A percentile compares a stretch with the other conserved stretches of the same genome.
These are phyloP conservation scores for Acrocera orbiculus DNA, from an alignment of 2,888 invertebrate species.

Conservation along the genomic window DNA sequence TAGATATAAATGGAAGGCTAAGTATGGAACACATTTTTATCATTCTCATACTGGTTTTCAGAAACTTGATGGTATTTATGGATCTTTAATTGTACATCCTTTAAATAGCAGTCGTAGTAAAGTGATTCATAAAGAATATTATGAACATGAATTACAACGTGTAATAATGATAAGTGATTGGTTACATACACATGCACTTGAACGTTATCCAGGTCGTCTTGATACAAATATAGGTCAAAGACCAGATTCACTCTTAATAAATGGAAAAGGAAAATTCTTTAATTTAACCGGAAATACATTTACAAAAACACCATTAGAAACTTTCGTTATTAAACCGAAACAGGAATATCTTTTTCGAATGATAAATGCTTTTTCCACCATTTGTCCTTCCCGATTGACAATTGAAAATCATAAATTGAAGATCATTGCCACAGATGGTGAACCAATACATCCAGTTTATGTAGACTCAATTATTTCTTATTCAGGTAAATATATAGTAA, in stretches of 20 bases:
- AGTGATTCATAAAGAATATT: conserved; percentile 76
- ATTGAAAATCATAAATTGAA: conserved; percentile 72
- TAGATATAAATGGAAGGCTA: conserved; percentile 74
- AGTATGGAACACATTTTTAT: conserved; percentile 84
- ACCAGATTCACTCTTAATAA: conserved; percentile 71
- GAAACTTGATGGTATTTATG: conserved; percentile 73
- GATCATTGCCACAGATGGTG: conserved; percentile 74
- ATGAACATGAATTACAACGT: conserved; percentile 78
- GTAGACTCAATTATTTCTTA: conserved; percentile 80
- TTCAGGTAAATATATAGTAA: conserved; percentile 47
- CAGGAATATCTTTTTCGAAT: conserved; percentile 75
- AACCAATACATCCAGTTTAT: conserved; percentile 72
- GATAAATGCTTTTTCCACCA: conserved; percentile 79
- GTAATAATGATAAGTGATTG: conserved; percentile 74
- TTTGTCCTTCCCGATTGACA: conserved; percentile 78
- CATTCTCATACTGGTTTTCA: conserved; percentile 81
- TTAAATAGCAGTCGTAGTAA: conserved; percentile 64
- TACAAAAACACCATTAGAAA: conserved; percentile 76
- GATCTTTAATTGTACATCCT: conserved; percentile 69
- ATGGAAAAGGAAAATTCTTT: conserved; percentile 81
- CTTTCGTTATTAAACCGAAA: conserved; percentile 74
- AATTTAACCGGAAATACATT: conserved; percentile 80
- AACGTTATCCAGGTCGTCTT: conserved; percentile 65
- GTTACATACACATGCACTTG: conserved; percentile 75
- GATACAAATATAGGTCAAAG: conserved; percentile 77